These are phyloP conservation scores for Procapra przewalskii DNA, from an alignment of 2,113 vertebrate genomes.

Conservation along the genomic window DNA sequence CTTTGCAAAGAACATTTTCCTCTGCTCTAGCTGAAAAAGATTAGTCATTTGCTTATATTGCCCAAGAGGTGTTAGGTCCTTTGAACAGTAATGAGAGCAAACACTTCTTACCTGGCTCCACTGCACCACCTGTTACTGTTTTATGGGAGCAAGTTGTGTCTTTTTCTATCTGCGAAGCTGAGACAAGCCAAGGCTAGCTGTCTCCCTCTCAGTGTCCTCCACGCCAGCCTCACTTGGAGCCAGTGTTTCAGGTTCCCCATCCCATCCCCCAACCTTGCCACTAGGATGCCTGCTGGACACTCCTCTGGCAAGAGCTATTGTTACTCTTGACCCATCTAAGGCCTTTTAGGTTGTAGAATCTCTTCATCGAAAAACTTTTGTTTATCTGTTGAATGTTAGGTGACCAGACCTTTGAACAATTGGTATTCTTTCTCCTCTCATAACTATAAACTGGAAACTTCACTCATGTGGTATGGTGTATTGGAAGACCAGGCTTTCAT, in stretches of 20 bases:
- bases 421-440: slow-evolving; percentile 26
- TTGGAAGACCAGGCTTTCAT: slow-evolving; percentile 52
- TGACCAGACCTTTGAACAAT: slow-evolving; percentile 63
- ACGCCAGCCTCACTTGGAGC: slow-evolving; percentile 58
- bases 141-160: neutral
- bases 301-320: slow-evolving; percentile 78
- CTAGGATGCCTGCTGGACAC: slow-evolving; percentile 75
- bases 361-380: slow-evolving; percentile 72
- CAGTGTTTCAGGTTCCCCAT: slow-evolving; percentile 68
- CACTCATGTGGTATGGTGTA: slow-evolving; percentile 20
- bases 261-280: slow-evolving; percentile 73
- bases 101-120: neutral
- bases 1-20: neutral
- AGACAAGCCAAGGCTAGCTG: neutral
- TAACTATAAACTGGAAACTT: slow-evolving; percentile 59
- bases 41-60: neutral
- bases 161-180: neutral
- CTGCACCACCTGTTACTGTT: neutral
- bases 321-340: slow-evolving; percentile 70
- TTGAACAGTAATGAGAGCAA: neutral
- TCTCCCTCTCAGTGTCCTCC: slow-evolving; percentile 32
- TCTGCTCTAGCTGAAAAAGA: neutral
- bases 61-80: neutral
- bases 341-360: slow-evolving; percentile 73
- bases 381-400: slow-evolving; percentile 64